phyloP scores from a whole-genome alignment of 2,797 vertebrate species.

The Coreius guichenoti region DNA sequence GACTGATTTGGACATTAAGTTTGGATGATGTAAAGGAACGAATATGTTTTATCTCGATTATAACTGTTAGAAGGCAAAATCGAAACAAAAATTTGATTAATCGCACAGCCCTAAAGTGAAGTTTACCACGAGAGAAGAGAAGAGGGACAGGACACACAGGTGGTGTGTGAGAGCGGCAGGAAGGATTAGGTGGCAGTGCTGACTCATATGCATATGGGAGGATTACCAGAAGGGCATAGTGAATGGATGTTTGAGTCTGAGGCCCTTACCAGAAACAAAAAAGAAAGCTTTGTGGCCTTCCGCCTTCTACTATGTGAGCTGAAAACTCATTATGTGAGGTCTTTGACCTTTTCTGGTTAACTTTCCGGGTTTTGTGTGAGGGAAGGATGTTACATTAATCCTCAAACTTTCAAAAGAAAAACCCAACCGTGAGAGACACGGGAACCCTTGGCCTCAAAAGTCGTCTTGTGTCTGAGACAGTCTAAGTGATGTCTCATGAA shows the following conservation, averaged over 20 bases:
- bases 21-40: not conserved
- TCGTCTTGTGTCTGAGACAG: conserved; percentile 8
- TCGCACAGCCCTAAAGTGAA: not conserved
- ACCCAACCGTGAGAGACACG: conserved; percentile 36
- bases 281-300: conserved; percentile 55
- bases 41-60: not conserved
- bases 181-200: conserved; percentile 46
- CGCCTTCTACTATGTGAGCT: conserved; percentile 36
- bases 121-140: conserved; percentile 5
- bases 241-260: conserved; percentile 24
- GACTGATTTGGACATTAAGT: not conserved
- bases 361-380: conserved; percentile 34
- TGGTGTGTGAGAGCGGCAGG: conserved; percentile 20
- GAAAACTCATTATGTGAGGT: conserved; percentile 47
- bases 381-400: conserved; percentile 33
- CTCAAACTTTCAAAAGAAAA: conserved; percentile 21
- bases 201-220: conserved; percentile 46
- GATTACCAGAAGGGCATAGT: conserved; percentile 53
- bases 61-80: not conserved
- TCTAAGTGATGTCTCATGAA: conserved; percentile 13
- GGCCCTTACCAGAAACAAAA: conserved; percentile 59
- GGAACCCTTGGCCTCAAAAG: conserved; percentile 34
- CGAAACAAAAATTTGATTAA: not conserved
- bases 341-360: conserved; percentile 43
- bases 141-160: conserved; percentile 12